phyloP scores from a whole-genome alignment of 92 coral and sea anemone species.

The Pocillopora grandis region DNA sequence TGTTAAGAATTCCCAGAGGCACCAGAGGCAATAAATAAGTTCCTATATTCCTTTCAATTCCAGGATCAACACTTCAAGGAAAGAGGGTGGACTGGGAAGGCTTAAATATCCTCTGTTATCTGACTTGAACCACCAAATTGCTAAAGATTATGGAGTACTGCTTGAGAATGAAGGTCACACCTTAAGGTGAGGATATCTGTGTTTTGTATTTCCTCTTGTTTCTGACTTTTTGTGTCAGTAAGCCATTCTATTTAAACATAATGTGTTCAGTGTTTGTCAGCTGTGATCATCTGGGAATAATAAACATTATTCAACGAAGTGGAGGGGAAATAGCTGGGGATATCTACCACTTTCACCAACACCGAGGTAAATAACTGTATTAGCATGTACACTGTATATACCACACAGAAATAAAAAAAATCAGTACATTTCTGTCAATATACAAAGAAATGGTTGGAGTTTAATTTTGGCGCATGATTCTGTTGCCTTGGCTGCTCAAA shows the following conservation, averaged over 20 bases:
- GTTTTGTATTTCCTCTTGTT: neutral
- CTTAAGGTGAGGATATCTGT: slow-evolving; percentile 60
- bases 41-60: neutral
- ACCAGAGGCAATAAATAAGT: neutral
- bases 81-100: slow-evolving; percentile 95
- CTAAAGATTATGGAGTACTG: slow-evolving; percentile 96
- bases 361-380: no score
- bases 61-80: slow-evolving; percentile 97
- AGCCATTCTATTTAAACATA: neutral
- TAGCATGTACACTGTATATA: no score
- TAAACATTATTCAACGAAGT: no score
- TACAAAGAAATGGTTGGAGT: no score
- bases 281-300: neutral
- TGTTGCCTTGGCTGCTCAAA: no score
- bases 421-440: no score
- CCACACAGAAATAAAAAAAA: no score
- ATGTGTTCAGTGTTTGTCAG: neutral
- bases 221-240: neutral
- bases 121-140: slow-evolving; percentile 92
- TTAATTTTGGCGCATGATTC: no score
- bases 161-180: slow-evolving; percentile 97
- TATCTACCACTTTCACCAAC: no score
- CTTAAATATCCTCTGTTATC: slow-evolving; percentile 91
- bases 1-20: neutral
- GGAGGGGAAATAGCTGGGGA: no score